These are phyloP conservation scores for Ophonus ardosiacus DNA, from an alignment of 2,888 invertebrate species.

Conservation along the genomic window DNA sequence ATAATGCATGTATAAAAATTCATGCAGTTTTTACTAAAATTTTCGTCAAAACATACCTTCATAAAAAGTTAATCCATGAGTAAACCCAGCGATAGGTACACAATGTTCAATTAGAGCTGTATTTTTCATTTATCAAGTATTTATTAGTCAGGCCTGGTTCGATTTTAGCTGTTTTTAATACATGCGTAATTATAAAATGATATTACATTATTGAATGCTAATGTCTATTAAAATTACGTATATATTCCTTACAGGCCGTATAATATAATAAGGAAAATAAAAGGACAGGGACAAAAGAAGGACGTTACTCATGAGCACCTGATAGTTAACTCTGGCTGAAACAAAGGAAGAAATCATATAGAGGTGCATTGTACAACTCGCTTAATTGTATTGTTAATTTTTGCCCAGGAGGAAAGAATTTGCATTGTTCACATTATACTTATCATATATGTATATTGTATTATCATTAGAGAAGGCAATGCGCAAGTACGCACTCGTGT, in stretches of 20 bases:
- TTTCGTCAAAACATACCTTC: slow-evolving; percentile 48
- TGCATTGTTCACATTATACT: slow-evolving; percentile 70
- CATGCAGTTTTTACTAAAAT: slow-evolving; percentile 37
- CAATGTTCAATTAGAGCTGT: slow-evolving; percentile 29
- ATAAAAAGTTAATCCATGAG: slow-evolving; percentile 48
- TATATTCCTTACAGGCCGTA: too few relatives aligned
- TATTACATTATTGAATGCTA: neutral
- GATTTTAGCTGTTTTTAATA: neutral
- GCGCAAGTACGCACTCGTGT: slow-evolving; percentile 37
- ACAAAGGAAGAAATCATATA: slow-evolving; percentile 13
- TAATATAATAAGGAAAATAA: too few relatives aligned
- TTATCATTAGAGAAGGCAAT: slow-evolving; percentile 39
- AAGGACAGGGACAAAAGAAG: slow-evolving; percentile 24
- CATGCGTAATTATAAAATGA: neutral
- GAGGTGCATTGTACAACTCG: slow-evolving; percentile 7
- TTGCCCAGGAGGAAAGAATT: slow-evolving; percentile 67
- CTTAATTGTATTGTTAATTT: slow-evolving; percentile 69
- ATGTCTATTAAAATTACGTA: too few relatives aligned
- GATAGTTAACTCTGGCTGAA: slow-evolving; percentile 11
- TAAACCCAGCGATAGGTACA: slow-evolving; percentile 14
- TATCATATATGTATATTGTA: slow-evolving; percentile 66
- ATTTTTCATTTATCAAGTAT: slow-evolving; percentile 32
- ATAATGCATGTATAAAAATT: slow-evolving; percentile 44
- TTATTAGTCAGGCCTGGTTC: slow-evolving; percentile 10
- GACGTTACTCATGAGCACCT: slow-evolving; percentile 36